Evolutionary conservation across 1,140 invertebrate species (phyloP), one percentile per base, ranked within the genome.

Genomic region (Drosophila mojavensis): DNA sequence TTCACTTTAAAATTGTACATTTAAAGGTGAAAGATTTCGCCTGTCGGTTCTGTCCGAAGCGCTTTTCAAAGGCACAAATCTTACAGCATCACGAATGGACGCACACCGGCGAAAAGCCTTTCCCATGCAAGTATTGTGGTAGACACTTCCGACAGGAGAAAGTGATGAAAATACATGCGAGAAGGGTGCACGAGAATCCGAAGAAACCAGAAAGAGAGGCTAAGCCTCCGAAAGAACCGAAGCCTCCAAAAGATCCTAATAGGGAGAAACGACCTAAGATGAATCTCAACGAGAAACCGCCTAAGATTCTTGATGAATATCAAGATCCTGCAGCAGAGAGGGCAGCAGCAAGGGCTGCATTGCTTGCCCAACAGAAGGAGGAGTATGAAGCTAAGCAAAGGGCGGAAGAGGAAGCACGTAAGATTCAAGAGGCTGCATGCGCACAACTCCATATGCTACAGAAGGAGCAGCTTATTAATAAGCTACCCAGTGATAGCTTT

Each of bases 81-180:
- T 58, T 92, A 6, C 89, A 85, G 6, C 86, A 92, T 70, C 91
- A 92, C 51, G 90, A 92, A 48, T 92, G 82, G 66, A 91, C 86
- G 0, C 91, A 92, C 43, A 92, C 91, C 53, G 95, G 95, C 3
- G 91, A 91, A 30, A 92, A 91, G 48, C 91, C 91, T 0, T 91
- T 78, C 60, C 90, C 90, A 54, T 92, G 91, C 60, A 84, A 79
- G 59, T 63, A 79, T 5, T 92, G 91, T 58, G 88, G 84, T 15
- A 91, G 81, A 41, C 78, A 85, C 28, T 92, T 91, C 78, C 84
- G 91, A 6, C 91, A 92, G 66, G 76, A 90, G 59, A 77, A 81
- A 43, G 86, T 86, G 15, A 54, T 92, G 3, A 92, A 92, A 36
- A 88, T 77, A 13, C 91, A 92, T 50, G 78, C 89, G 36, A 47